phyloP scores from a whole-genome alignment of 37 sponge, comb jelly and placozoan genomes.

The Eunapius fragilis region DNA sequence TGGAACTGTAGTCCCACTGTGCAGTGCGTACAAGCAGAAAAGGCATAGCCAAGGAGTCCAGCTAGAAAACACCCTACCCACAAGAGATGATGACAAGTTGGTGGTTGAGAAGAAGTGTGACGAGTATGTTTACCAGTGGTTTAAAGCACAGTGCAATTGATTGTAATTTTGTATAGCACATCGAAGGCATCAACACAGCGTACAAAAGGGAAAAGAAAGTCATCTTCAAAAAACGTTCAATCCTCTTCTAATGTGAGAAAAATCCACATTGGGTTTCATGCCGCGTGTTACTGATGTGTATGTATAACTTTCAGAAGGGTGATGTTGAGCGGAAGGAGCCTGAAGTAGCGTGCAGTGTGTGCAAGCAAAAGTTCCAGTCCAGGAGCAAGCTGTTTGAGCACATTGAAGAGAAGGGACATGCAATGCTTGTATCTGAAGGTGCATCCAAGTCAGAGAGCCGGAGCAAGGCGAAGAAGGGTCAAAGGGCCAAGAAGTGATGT shows the following conservation, averaged over 20 bases:
- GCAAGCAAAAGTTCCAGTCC: slow-evolving; percentile 63
- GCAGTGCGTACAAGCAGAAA: background rate
- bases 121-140: background rate
- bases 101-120: background rate
- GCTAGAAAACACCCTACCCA: background rate
- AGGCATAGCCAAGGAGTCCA: background rate
- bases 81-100: background rate
- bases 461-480: background rate
- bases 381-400: slow-evolving; percentile 94
- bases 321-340: background rate
- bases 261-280: background rate
- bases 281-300: too few relatives aligned
- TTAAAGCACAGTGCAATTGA: background rate
- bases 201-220: background rate
- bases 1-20: background rate
- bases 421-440: slow-evolving; percentile 24
- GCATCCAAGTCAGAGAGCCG: background rate
- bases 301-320: background rate
- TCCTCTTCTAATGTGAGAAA: background rate
- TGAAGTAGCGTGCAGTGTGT: slow-evolving; percentile 58
- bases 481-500: background rate
- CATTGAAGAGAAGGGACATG: slow-evolving; percentile 90
- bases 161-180: background rate
- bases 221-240: background rate
- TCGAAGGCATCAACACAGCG: background rate